phyloP scores from a whole-genome alignment of 2,797 vertebrate species.

The Tiaroga cobitis region DNA sequence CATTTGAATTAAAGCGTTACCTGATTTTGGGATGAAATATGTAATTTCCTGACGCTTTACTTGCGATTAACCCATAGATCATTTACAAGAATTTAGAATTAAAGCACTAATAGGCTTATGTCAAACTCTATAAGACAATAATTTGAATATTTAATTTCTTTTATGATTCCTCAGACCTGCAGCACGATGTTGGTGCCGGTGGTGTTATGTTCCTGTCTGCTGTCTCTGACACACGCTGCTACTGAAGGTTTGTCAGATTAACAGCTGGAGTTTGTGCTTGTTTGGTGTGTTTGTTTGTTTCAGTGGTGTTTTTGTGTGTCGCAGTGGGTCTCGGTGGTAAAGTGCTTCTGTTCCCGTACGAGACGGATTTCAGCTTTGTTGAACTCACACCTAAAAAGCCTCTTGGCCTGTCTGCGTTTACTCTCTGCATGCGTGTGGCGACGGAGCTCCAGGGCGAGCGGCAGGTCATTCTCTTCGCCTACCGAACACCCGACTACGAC shows the following conservation, averaged over 20 bases:
- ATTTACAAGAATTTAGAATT: background rate
- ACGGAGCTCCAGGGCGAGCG: constrained; percentile 77
- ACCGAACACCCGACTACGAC: constrained; percentile 79
- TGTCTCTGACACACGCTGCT: background rate
- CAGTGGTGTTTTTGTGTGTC: background rate
- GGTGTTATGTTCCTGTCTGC: background rate
- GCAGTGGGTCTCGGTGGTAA: constrained; percentile 74
- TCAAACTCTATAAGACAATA: background rate
- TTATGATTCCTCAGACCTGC: background rate
- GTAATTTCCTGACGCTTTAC: background rate
- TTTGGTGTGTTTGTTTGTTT: background rate
- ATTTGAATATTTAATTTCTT: background rate
- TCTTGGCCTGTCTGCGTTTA: constrained; percentile 76
- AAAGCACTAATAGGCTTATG: background rate
- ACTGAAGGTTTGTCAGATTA: constrained; percentile 7
- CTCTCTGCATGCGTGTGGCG: constrained; percentile 80
- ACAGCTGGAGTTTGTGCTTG: background rate
- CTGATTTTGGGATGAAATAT: background rate
- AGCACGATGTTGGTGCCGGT: constrained; percentile 16
- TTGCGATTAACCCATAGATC: background rate
- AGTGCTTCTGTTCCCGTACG: constrained; percentile 79
- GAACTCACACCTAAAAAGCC: constrained; percentile 76
- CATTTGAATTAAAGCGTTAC: no score
- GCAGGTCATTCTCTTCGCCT: constrained; percentile 82
- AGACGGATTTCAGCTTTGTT: constrained; percentile 81